Conservation (phyloP, 2,113 vertebrate genomes). For the Tragelaphus strepsiceros region DNA sequence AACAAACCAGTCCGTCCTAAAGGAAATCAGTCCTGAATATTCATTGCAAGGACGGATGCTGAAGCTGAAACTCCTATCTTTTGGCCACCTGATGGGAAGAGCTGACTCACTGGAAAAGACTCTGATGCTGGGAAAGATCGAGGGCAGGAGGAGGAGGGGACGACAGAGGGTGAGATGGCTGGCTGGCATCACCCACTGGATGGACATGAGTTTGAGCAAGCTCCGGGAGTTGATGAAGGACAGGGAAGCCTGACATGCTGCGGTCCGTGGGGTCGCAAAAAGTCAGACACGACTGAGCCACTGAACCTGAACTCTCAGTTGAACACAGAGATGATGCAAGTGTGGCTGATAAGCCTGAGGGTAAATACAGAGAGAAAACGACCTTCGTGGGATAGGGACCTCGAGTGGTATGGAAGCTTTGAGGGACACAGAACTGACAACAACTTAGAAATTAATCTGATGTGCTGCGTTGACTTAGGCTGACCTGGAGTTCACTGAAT, state of each 20-base stretch:
- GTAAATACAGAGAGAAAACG: background rate
- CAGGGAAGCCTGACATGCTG: background rate
- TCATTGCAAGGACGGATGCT: accelerated
- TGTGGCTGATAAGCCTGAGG: background rate
- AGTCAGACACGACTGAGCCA: accelerated
- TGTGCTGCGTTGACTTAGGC: accelerated
- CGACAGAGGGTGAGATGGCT: background rate
- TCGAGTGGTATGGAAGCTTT: background rate
- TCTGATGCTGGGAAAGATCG: background rate
- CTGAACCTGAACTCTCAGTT: background rate
- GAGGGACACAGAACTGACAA: no score
- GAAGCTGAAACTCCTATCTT: background rate
- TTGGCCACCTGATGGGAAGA: background rate
- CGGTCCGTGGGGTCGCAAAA: accelerated
- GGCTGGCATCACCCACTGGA: background rate
- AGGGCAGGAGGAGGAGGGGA: background rate
- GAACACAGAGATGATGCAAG: background rate
- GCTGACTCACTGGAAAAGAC: background rate
- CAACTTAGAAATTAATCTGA: background rate
- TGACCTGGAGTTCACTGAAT: background rate
- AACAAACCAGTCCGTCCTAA: background rate
- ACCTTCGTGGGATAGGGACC: background rate
- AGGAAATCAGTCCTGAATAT: background rate
- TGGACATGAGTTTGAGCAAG: background rate
- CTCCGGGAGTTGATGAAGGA: background rate